Evolutionary conservation across 2,888 invertebrate genomes (phyloP).

Genomic region (Drosophila emarginata): DNA sequence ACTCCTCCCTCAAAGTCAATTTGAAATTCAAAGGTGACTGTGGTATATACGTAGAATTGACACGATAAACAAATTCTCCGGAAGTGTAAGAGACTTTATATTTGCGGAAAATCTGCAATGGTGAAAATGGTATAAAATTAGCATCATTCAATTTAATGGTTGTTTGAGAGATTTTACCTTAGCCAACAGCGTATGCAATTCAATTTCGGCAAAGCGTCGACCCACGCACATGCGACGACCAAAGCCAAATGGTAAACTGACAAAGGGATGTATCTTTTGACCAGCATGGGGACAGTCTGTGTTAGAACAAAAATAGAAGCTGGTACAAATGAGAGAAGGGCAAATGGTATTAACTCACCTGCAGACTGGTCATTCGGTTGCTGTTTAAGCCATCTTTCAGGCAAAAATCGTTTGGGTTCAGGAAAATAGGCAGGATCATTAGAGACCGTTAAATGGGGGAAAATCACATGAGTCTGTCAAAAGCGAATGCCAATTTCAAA

Average conservation of each 20-base stretch:
- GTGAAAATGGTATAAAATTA: constrained; percentile 19
- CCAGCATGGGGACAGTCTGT: constrained; percentile 79
- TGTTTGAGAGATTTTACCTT: constrained; percentile 83
- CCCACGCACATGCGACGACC: constrained; percentile 91
- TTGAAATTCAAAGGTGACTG: constrained; percentile 88
- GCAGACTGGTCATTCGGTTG: constrained; percentile 54
- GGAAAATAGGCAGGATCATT: constrained; percentile 89
- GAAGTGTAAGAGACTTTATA: constrained; percentile 88
- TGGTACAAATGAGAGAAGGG: not conserved
- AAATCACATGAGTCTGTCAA: constrained; percentile 89
- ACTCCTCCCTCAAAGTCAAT: constrained; percentile 83
- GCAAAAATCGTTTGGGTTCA: constrained; percentile 87
- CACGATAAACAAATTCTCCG: constrained; percentile 87
- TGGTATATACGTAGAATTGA: constrained; percentile 89
- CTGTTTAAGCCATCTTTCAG: constrained; percentile 90
- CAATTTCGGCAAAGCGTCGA: constrained; percentile 91
- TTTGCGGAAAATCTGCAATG: constrained; percentile 86
- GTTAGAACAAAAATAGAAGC: not conserved
- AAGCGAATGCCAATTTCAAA: not conserved
- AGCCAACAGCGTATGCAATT: constrained; percentile 88
- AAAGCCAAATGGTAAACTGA: constrained; percentile 89
- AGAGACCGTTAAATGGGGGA: constrained; percentile 90
- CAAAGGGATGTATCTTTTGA: constrained; percentile 88
- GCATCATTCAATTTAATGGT: not conserved
- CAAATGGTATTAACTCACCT: constrained; percentile 60